These are phyloP conservation scores for Rhopalosiphum nymphaeae DNA, from an alignment of 2,888 invertebrate genomes.

Conservation along the genomic window DNA sequence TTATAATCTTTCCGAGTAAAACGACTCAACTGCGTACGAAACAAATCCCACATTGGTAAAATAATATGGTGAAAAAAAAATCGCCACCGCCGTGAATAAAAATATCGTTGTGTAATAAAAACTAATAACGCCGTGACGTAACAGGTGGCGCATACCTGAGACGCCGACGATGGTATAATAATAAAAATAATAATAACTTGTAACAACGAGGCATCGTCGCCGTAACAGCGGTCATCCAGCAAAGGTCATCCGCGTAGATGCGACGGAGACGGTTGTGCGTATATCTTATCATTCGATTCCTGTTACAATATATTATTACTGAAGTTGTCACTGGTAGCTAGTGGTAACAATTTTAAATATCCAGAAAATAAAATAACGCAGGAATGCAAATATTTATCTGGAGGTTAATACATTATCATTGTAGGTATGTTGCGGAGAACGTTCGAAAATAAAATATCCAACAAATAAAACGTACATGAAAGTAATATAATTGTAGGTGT, in stretches of 20 bases:
- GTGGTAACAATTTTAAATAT: neutral
- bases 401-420: neutral
- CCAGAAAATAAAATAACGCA: neutral
- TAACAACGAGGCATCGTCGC: constrained; percentile 10
- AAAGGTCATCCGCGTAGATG: constrained; percentile 25
- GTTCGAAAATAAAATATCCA: neutral
- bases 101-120: constrained; percentile 34
- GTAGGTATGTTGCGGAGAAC: neutral
- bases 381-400: neutral
- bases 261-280: neutral
- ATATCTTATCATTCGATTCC: constrained; percentile 1
- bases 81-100: neutral
- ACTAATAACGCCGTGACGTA: constrained; percentile 41
- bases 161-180: constrained; percentile 21
- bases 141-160: constrained; percentile 4
- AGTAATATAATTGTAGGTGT: neutral
- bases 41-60: neutral
- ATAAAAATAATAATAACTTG: constrained; percentile 6
- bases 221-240: constrained; percentile 26
- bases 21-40: neutral
- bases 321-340: neutral
- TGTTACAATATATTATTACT: neutral
- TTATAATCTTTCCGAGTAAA: neutral
- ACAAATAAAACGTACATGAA: neutral
- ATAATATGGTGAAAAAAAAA: constrained; percentile 17